Conservation (phyloP, 2,797 vertebrate species). For the Bradypodion ventrale region DNA sequence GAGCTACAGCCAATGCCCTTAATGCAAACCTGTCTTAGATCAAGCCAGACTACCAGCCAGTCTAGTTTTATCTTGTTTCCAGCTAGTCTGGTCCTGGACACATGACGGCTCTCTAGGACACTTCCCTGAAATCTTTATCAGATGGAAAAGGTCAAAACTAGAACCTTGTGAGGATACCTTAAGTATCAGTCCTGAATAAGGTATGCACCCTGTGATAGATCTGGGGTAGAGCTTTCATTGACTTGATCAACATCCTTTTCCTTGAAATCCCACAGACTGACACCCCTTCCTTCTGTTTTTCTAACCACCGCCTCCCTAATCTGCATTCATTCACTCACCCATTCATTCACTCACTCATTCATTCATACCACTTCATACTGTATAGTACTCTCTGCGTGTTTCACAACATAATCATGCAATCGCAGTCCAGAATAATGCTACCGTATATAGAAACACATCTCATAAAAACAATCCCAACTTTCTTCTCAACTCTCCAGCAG, state of each 20-base stretch:
- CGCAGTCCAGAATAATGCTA: no score
- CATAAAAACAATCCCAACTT: not conserved
- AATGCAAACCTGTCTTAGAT: not conserved
- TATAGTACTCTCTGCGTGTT: no score
- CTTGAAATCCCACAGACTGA: not conserved
- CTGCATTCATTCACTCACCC: no score
- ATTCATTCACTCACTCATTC: no score
- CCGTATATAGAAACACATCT: no score
- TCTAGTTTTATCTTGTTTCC: not conserved
- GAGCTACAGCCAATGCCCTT: not conserved
- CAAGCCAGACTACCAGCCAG: not conserved
- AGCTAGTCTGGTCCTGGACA: no score
- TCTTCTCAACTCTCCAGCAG: no score
- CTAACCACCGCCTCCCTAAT: no score
- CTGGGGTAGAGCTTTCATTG: slow-evolving; percentile 43
- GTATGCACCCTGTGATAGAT: no score
- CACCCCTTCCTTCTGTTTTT: rapidly evolving
- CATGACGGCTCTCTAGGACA: not conserved
- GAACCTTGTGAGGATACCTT: not conserved
- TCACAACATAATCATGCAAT: no score
- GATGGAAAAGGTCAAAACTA: not conserved
- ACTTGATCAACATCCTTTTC: slow-evolving; percentile 25
- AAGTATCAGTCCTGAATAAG: not conserved
- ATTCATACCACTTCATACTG: no score
- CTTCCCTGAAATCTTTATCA: not conserved